Base-by-base conservation (phyloP, 1,140 invertebrate genomes). In the Dendroctonus valens region DNA sequence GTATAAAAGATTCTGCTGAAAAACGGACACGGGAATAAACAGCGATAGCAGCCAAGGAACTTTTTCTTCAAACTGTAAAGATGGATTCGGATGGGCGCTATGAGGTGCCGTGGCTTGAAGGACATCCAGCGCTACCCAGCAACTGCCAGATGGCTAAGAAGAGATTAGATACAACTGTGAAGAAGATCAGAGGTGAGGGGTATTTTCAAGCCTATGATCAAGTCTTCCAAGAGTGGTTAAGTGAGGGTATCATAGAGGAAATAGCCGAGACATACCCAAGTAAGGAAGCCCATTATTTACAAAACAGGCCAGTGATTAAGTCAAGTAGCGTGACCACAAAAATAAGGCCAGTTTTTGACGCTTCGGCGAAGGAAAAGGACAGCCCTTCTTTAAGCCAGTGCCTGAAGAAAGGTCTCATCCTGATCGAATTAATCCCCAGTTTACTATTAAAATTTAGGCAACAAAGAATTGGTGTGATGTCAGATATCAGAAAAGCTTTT, bases 401-500 rank as follows among this genome's bases (percentile, higher is more conserved):
- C 50, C 60, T 72, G 0, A 54, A 72, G 59, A 72, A 60, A 48
- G 79, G 78, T 15, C 67, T 69, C 6, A n/a, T 81, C 70, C 64
- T 81, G 0, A 71, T 81, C 7, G 77, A 81, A 60, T 26, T 70
- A 0, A 78, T 82, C 11, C 75, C 78, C 6, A 41, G 69, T 3
- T 64, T 81, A 41, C 48, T 81, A 37, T 26, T 76, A 11, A 63
- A 70, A 8, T 82, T 82, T 70, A 66, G 80, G 61, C 67, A 12
- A 57, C 69, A 72, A 41, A 72, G n/a, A 44, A 74, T 75, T 61
- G 79, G 72, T 15, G 70, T 81, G 0, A 74, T 75, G 5, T 70
- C 78, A 3, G 80, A 82, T 60, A 80, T 82, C 46, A n/a, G 57
- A 64, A 12, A 67, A 71, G 80, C 77, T 0, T 82, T 82, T 73